Evolutionary conservation across 1,140 invertebrate genomes (phyloP).

Genomic region (Hylaeus volcanicus): DNA sequence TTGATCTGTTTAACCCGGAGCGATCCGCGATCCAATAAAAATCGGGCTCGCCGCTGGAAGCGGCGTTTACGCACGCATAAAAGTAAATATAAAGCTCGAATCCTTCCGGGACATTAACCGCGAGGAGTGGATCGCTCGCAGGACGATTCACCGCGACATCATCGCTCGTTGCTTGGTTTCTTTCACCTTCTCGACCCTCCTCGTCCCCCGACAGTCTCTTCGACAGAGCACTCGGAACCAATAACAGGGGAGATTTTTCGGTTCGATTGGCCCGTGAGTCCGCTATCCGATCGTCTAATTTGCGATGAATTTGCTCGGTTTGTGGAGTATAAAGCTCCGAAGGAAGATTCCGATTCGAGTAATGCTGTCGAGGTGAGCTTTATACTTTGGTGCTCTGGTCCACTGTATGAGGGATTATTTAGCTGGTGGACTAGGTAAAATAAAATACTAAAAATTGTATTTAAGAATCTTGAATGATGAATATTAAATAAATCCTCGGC

Average conservation of each 20-base stretch:
- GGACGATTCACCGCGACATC: conserved; percentile 26
- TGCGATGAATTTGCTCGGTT: not conserved
- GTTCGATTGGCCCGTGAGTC: not conserved
- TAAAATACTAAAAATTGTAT: no score
- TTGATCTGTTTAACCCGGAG: conserved; percentile 78
- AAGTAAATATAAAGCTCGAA: conserved; percentile 79
- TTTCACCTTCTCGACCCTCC: not conserved
- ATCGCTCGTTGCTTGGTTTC: not conserved
- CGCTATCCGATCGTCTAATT: not conserved
- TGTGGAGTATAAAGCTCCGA: no score
- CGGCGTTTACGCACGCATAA: conserved; percentile 77
- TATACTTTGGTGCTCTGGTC: no score
- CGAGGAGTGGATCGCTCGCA: conserved; percentile 20
- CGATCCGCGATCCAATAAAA: conserved; percentile 75
- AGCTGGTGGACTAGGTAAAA: no score
- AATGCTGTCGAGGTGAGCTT: no score
- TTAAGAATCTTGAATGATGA: no score
- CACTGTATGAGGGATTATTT: no score
- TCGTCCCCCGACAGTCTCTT: not conserved
- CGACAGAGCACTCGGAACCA: not conserved
- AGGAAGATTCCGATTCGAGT: no score
- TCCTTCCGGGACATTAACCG: conserved; percentile 76
- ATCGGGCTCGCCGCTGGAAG: conserved; percentile 60
- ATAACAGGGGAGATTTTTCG: not conserved
- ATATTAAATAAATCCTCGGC: no score